Base-by-base conservation (phyloP, 2,797 vertebrate genomes). In the Sebastes flavidus region DNA sequence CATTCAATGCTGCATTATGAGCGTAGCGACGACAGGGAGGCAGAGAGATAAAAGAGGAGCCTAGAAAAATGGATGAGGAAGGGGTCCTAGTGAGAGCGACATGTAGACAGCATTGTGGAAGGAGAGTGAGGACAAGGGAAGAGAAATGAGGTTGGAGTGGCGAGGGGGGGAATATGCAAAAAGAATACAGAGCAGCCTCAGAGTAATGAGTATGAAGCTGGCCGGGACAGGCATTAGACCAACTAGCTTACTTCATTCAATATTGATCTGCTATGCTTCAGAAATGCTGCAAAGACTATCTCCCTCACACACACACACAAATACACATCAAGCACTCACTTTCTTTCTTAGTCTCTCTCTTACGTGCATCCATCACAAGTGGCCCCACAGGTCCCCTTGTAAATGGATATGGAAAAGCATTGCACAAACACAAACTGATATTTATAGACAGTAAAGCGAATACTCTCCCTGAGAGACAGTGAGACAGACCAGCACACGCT, bases 211-310 rank as follows among this genome's bases (percentile, higher is more conserved):
- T 70, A 63, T 59, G 65, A 84, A 60, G 75, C 75, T 77, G 78
- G 58, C 68, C 27, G 75, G 71, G 87, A 75, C 42, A 82, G 72
- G 67, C 80, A 83, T 84, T 59, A 84, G 63, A 61, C 71, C 80
- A 73, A 63, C 29, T 20, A 20, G 75, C 63, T 77, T 83, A 74
- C 83, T 89, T 94, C 88, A 94, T 90, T 88, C 77, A 87, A 49
- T 93, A 94, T 94, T 89, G 91, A 95, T 94, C 87, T 56, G 60
- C 36, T 82, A 20, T 83, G 81, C 80, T 91, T 94, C 78, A 86
- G 70, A 85, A 83, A 81, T 65, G 79, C 74, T 82, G 79, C 84
- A 67, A 12, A 62, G 70, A 78, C 36, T 55, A 58, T 73, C 75
- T 75, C 55, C 2, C 12, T 36, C 11, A 11, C 5, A 52, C 6